phyloP scores from a whole-genome alignment of 2,888 invertebrate genomes.

The Bugulina stolonifera region DNA sequence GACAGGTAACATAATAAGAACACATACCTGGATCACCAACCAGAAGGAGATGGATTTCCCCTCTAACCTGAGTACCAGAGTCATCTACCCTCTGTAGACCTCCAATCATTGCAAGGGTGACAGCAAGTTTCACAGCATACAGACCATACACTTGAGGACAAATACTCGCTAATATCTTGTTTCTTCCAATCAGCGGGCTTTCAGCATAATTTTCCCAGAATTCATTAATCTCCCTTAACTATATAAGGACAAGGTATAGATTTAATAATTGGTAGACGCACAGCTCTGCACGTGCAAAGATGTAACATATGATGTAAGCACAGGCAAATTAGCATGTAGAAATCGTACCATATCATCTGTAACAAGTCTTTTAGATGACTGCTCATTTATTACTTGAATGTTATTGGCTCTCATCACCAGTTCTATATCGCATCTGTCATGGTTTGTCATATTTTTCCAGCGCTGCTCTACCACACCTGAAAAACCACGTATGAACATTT shows the following conservation, averaged over 20 bases:
- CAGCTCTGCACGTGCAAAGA: too few relatives aligned
- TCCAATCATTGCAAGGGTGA: conserved; percentile 62
- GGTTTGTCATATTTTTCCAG: conserved; percentile 63
- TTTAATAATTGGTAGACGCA: too few relatives aligned
- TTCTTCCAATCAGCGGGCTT: conserved; percentile 67
- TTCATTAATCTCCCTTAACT: conserved; percentile 64
- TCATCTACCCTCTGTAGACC: conserved; percentile 54
- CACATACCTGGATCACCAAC: conserved; percentile 67
- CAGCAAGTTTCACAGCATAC: conserved; percentile 77
- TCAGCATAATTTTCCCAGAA: conserved; percentile 67
- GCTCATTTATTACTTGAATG: conserved; percentile 56
- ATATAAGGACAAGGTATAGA: conserved; percentile 34
- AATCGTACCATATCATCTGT: conserved; percentile 47
- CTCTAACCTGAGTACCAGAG: conserved; percentile 61
- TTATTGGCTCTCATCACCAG: conserved; percentile 68
- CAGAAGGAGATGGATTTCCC: conserved; percentile 76
- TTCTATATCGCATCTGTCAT: conserved; percentile 65
- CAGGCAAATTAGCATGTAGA: too few relatives aligned
- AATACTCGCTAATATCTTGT: conserved; percentile 71
- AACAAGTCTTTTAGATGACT: conserved; percentile 44
- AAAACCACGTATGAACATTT: too few relatives aligned
- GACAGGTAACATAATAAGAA: too few relatives aligned
- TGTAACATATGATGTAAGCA: too few relatives aligned
- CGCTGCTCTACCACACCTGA: conserved; percentile 66
- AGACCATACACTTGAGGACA: conserved; percentile 84